Evolutionary conservation across 1,140 invertebrate species (phyloP).

Genomic region (Orchestia grillus): DNA sequence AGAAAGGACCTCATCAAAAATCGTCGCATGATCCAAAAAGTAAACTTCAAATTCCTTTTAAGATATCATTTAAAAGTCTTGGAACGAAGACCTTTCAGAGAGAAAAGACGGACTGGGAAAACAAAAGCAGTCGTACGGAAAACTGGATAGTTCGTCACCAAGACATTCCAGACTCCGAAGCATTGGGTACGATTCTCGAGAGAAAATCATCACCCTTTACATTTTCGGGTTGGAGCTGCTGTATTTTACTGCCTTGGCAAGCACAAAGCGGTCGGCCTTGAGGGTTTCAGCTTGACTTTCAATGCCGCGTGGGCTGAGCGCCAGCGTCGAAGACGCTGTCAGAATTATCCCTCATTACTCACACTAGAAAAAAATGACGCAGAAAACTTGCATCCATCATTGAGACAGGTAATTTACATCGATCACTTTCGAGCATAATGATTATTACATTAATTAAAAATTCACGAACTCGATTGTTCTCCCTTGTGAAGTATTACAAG

Average conservation of each 20-base stretch:
- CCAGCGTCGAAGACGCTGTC: neutral
- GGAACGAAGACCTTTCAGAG: neutral
- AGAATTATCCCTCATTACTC: neutral
- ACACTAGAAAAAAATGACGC: neutral
- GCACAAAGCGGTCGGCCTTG: neutral
- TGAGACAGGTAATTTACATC: conserved; percentile 2
- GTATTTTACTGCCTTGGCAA: neutral
- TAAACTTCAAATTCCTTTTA: neutral
- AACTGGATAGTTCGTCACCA: neutral
- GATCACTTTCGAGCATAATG: neutral
- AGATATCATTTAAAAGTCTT: neutral
- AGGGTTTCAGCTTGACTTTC: neutral
- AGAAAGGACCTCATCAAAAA: too few relatives aligned
- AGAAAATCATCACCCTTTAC: neutral
- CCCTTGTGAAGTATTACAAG: too few relatives aligned
- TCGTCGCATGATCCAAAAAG: too few relatives aligned
- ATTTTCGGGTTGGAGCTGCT: neutral
- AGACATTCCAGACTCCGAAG: neutral
- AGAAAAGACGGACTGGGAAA: neutral
- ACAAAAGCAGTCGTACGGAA: neutral
- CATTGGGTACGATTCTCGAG: neutral
- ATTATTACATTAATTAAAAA: neutral
- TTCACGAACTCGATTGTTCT: too few relatives aligned
- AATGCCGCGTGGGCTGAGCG: neutral
- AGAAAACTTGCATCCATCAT: neutral